phyloP scores from a whole-genome alignment of 2,888 invertebrate species.

The Cantharis lateralis region DNA sequence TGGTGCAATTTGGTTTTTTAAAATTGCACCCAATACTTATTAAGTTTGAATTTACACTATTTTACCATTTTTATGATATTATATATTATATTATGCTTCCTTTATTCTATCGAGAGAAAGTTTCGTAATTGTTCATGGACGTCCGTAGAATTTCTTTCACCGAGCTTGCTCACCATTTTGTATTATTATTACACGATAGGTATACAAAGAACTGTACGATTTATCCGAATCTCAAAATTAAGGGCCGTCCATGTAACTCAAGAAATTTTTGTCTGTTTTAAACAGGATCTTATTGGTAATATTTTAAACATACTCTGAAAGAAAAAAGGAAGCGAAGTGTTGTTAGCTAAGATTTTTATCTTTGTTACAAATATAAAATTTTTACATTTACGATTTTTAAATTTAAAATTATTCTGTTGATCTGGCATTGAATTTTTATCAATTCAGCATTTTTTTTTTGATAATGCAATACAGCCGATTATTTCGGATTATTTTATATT shows the following conservation, averaged over 20 bases:
- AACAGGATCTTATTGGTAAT: not conserved
- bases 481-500: no score
- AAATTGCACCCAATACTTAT: not conserved
- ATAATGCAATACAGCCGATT: no score
- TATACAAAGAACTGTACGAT: no score
- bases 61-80: not conserved
- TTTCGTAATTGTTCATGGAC: not conserved
- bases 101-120: not conserved
- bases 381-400: not conserved
- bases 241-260: not conserved
- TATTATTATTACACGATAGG: no score
- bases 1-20: not conserved
- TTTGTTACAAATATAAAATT: not conserved
- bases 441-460: no score
- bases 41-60: not conserved
- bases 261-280: not conserved
- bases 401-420: no score
- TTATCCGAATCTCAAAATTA: not conserved
- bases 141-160: not conserved
- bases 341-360: not conserved
- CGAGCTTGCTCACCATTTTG: no score
- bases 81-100: not conserved
- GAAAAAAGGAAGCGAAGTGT: not conserved
- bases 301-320: not conserved
- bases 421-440: no score